Evolutionary conservation across 2,888 invertebrate species (phyloP).

Genomic region (Reticulitermes lucifugus): DNA sequence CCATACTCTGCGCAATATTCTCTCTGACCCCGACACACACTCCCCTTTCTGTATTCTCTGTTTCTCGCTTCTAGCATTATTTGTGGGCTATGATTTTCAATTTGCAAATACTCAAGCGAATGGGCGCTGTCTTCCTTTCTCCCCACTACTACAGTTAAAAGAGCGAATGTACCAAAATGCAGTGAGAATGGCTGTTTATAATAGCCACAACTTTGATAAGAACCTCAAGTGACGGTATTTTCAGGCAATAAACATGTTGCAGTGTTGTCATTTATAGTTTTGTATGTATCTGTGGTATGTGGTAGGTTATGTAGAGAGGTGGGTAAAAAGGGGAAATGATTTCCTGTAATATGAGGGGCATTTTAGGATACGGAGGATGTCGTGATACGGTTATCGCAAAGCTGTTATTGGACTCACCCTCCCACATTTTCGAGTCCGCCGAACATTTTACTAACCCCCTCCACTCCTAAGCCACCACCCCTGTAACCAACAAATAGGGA

Average conservation of each 20-base stretch:
- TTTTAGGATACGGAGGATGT: slow-evolving; percentile 31
- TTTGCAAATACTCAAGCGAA: slow-evolving; percentile 19
- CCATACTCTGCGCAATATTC: background rate
- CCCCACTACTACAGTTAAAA: background rate
- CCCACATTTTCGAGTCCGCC: background rate
- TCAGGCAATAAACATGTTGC: slow-evolving; percentile 38
- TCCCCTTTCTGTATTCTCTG: background rate
- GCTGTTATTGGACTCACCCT: slow-evolving; percentile 24
- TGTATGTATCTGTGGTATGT: background rate
- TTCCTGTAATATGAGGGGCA: background rate
- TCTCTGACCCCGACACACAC: background rate
- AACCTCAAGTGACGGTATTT: slow-evolving; percentile 19
- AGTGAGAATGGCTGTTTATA: background rate
- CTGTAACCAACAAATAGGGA: background rate
- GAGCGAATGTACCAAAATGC: background rate
- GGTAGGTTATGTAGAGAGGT: background rate
- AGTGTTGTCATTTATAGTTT: slow-evolving; percentile 28
- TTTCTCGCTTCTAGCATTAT: background rate
- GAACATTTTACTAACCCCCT: background rate
- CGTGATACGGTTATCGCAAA: slow-evolving; percentile 40
- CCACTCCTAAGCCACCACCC: no score
- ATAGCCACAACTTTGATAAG: slow-evolving; percentile 17
- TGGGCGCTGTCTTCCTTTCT: background rate
- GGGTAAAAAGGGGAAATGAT: slow-evolving; percentile 9
- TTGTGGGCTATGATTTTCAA: slow-evolving; percentile 37